phyloP scores from a whole-genome alignment of 2,113 vertebrate genomes.

The Psittacula cyanocephala region DNA sequence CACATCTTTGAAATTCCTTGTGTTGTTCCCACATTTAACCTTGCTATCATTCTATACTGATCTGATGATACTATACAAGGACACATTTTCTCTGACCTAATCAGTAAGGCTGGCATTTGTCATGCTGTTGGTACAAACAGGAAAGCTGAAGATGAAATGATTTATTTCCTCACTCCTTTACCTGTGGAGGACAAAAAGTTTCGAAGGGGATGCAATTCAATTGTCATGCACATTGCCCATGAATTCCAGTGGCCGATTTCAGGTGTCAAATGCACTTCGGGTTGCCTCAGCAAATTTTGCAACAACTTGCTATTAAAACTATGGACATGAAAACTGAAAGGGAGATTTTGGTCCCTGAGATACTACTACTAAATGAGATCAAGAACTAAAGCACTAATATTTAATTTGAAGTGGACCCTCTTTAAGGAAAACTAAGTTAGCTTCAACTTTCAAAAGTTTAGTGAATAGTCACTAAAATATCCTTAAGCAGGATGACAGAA shows the following conservation, averaged over 20 bases:
- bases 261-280: not conserved
- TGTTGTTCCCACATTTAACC: not conserved
- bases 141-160: not conserved
- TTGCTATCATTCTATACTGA: not conserved
- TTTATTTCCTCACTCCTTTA: not conserved
- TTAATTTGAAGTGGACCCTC: not conserved
- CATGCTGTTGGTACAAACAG: not conserved
- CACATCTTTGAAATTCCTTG: not conserved
- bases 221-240: not conserved
- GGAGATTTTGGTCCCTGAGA: slow-evolving; percentile 33
- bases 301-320: not conserved
- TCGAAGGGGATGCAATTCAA: not conserved
- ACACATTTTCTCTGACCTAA: not conserved
- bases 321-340: not conserved
- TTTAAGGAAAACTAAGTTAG: not conserved
- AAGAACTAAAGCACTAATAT: not conserved
- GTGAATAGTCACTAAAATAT: not conserved
- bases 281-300: not conserved
- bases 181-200: not conserved
- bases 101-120: not conserved
- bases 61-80: not conserved
- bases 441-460: not conserved
- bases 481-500: not conserved
- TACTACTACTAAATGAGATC: not conserved
- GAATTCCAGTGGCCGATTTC: not conserved